Conservation (phyloP, 2,113 vertebrate species). For the Tragelaphus strepsiceros region DNA sequence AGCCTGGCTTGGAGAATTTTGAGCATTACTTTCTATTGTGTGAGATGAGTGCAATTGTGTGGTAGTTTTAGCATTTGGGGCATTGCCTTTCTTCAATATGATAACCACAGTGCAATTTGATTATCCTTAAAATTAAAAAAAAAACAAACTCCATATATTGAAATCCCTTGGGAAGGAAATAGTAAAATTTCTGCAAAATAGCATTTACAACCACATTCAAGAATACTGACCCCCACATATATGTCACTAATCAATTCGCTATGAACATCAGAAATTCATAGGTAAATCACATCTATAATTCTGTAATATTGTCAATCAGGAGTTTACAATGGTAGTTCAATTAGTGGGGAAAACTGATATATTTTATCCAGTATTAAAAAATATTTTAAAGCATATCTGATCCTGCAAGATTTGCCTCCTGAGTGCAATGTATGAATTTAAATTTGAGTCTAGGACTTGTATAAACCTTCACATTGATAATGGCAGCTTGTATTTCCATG, state of each 20-base stretch:
- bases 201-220: background rate
- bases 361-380: background rate
- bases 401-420: background rate
- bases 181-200: background rate
- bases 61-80: background rate
- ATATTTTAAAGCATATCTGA: background rate
- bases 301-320: background rate
- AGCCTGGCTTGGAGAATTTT: background rate
- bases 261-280: background rate
- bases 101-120: background rate
- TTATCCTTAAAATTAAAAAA: background rate
- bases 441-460: background rate
- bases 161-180: background rate
- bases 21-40: background rate
- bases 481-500: background rate
- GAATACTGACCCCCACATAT: background rate
- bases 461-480: background rate
- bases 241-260: background rate
- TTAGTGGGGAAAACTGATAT: background rate
- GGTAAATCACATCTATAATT: background rate
- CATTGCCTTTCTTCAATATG: background rate
- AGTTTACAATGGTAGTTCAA: background rate
- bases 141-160: background rate
- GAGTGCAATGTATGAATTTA: background rate
- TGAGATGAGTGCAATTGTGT: background rate